Evolutionary conservation across 2,888 invertebrate species (phyloP), one percentile per base, ranked within the genome.

Genomic region (Phyto melanocephala): DNA sequence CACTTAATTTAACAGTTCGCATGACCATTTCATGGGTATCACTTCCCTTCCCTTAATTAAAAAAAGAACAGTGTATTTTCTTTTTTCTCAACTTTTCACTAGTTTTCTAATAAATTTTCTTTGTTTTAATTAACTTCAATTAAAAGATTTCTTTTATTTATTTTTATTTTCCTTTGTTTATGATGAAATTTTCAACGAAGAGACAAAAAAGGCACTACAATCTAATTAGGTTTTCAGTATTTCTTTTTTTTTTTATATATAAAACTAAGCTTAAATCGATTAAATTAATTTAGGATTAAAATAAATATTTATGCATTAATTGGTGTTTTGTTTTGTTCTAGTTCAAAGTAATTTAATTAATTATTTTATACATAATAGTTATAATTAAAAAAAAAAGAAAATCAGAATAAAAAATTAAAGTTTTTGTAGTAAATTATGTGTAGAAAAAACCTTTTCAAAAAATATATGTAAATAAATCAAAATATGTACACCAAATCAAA

Each of bases 191-290:
- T 77, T 68, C 58, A 80, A 83, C 74, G 84, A 85, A 85, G 87
- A 86, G 88, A 87, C 87, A 88, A 88, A 88, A 88, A 89, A 88
- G 88, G 89, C 88, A 88, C 89, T 89, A 88, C 88, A 86, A 84
- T 88, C 87, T 88, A 89, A 88, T 87, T 85, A 86, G 86, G 86
- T 86, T 88, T 84, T 80, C 82, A 81, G 67, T 80, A 77, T 52
- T 78, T 77, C 33, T 35, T 47, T 50, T 68, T 50, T 50, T 28
- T 63, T 67, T 10, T 54, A 52, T 42, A 40, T 33, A n/a, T 65
- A 78, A 78, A 78, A 82, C 78, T 81, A 78, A 82, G 82, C 79
- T 79, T 82, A 79, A 76, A 68, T 75, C 75, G 52, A 82, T 71
- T 75, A 78, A 60, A 67, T 77, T 81, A 22, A 62, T 76, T 67